Conservation (phyloP, 2,888 invertebrate species). For the Eurois occulta region DNA sequence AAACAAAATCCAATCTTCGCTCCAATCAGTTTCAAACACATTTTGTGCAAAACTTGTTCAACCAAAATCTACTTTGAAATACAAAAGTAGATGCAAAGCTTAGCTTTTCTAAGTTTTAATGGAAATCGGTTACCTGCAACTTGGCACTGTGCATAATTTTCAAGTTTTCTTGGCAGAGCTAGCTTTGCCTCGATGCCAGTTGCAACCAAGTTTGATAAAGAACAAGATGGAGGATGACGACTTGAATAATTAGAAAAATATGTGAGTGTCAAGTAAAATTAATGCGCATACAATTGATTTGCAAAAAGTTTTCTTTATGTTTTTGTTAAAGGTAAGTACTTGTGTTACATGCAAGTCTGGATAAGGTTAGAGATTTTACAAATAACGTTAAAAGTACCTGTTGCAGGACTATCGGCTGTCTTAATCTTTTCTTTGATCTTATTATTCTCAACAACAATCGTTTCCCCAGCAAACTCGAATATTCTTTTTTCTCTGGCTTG, state of each 20-base stretch:
- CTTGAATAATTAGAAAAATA: background rate
- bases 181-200: constrained; percentile 15
- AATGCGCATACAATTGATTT: background rate
- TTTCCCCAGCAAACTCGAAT: constrained; percentile 97
- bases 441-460: constrained; percentile 90
- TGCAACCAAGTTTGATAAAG: constrained; percentile 11
- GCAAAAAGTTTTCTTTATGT: background rate
- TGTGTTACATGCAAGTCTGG: background rate
- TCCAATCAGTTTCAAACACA: constrained; percentile 44
- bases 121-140: constrained; percentile 41
- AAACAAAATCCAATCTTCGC: constrained; percentile 34
- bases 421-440: constrained; percentile 84
- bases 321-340: too few relatives aligned
- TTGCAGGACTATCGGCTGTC: constrained; percentile 74
- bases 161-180: constrained; percentile 45
- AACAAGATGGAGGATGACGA: constrained; percentile 12
- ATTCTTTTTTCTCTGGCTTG: constrained; percentile 91
- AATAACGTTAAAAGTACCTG: constrained; percentile 72
- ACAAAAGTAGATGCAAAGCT: constrained; percentile 41
- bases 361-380: background rate
- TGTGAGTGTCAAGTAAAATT: background rate
- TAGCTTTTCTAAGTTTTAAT: constrained; percentile 56
- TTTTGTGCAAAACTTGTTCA: constrained; percentile 32
- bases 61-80: constrained; percentile 33
- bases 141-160: constrained; percentile 48